A percentile compares a stretch with the other conserved stretches of the same genome.
Evolutionary conservation across 2,113 vertebrate genomes (phyloP).

Genomic region (Oreotragus oreotragus): DNA sequence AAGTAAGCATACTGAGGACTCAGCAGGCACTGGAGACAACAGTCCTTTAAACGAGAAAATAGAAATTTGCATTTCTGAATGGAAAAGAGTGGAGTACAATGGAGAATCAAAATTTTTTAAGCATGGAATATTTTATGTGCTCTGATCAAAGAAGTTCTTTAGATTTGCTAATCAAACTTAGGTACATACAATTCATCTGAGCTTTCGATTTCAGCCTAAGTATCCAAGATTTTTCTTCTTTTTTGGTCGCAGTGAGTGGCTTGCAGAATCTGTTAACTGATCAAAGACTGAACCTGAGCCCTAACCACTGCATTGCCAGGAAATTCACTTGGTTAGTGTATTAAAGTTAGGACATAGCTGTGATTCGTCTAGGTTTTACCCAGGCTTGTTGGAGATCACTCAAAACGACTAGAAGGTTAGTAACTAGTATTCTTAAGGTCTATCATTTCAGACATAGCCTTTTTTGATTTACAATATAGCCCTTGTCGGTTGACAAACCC

Average conservation of each 20-base stretch:
- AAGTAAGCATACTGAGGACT: neutral
- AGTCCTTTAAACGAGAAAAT: neutral
- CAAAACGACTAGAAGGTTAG: neutral
- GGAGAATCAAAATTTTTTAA: neutral
- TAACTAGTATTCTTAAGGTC: neutral
- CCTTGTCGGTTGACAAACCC: neutral
- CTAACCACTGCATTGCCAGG: neutral
- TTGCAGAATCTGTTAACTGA: neutral
- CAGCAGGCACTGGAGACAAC: neutral
- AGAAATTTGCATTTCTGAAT: neutral
- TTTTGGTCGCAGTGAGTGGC: neutral
- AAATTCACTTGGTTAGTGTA: neutral
- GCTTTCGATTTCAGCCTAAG: neutral
- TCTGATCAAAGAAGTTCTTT: neutral
- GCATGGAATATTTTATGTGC: neutral
- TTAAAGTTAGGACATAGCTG: neutral
- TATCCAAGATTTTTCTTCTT: neutral
- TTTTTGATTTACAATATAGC: neutral
- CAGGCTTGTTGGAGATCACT: neutral
- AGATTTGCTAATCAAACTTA: neutral
- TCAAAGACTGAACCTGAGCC: neutral
- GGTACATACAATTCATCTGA: neutral
- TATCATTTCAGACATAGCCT: neutral
- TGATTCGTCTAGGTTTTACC: neutral
- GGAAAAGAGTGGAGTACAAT: neutral